Percentiles rank a stretch among this genome's conserved stretches.
Conservation (phyloP, 2,113 vertebrate genomes). For the Syrrhaptes paradoxus region DNA sequence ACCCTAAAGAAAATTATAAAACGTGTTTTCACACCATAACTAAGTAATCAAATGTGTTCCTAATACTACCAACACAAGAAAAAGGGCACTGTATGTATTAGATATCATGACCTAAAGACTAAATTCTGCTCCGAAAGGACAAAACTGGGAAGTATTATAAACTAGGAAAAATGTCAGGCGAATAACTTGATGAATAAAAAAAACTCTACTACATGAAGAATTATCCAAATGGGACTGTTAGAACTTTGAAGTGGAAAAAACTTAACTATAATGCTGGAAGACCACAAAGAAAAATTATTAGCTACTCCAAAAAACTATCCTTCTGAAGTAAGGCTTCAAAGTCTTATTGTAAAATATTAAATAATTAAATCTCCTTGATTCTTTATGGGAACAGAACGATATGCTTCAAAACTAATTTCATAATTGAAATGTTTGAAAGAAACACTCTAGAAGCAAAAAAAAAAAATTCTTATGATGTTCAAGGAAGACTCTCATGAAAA, state of each 20-base stretch:
- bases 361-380: background rate
- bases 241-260: background rate
- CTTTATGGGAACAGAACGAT: background rate
- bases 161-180: background rate
- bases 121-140: background rate
- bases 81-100: background rate
- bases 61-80: background rate
- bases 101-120: background rate
- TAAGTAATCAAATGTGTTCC: background rate
- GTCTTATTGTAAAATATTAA: background rate
- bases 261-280: background rate
- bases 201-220: background rate
- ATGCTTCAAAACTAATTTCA: conserved; percentile 3
- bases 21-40: background rate
- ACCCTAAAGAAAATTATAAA: background rate
- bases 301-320: background rate
- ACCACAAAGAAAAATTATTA: background rate
- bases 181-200: background rate
- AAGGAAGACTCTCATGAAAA: background rate
- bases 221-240: background rate
- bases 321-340: conserved; percentile 44
- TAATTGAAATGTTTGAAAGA: background rate
- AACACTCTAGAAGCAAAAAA: conserved; percentile 7
- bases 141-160: background rate
- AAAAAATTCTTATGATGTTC: background rate